Evolutionary conservation across 2,888 invertebrate species (phyloP), one percentile per base, ranked within the genome.

Genomic region (Drosophila cyrtoloma): DNA sequence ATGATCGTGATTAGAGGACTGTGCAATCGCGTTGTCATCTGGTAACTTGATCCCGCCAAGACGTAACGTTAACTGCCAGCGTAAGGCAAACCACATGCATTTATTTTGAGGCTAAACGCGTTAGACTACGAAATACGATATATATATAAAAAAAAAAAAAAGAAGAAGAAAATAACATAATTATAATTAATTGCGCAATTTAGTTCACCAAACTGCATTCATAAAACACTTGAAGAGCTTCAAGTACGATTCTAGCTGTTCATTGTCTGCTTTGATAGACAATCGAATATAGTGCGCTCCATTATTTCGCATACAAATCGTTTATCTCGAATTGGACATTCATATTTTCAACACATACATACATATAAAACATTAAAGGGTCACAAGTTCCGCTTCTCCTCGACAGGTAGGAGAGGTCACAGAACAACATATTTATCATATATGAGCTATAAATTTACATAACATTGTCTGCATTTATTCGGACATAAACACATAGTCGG

Each of bases 211-310:
- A 68, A 42, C 57, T 62, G 63, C 65, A 67, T 75, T 71, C 71
- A 72, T 71, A 63, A 26, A 47, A 53, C 42, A 68, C 69, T 71
- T 76, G 75, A 75, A 59, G 44, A 30, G 53, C 47, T 52, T 74
- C 66, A 61, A 77, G 77, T 81, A 75, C 73, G 67, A 83, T 82
- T 83, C 71, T 68, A 85, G 88, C 92, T 93, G 89, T 92, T 92
- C 92, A 84, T 92, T 92, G 93, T 92, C 92, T 92, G 91, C 90
- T 82, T 65, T 70, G 87, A 69, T 90, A 93, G 93, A 92, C 92
- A 92, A 92, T 90, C 80, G 92, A 91, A 92, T 91, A 92, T 88
- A 92, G 92, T 92, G 89, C 86, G 82, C 76, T 88, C 79, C 84
- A 84, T 81, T 75, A 69, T 47, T 60, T 79, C 79, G 87, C 87